phyloP scores from a whole-genome alignment of 2,888 invertebrate species.

The Tholera decimalis region DNA sequence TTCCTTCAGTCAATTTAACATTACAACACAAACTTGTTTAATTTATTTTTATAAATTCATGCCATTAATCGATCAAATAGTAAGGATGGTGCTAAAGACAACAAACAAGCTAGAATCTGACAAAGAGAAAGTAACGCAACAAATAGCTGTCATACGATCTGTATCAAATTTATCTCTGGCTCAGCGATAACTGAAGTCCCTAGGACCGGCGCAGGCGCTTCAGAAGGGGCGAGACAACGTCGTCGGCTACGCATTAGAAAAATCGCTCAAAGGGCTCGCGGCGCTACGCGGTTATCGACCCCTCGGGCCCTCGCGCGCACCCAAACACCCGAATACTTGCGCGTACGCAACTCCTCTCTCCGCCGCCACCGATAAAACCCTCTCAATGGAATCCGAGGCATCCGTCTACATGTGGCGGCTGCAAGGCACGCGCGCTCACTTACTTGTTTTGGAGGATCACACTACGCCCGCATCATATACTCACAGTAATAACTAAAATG shows the following conservation, averaged over 20 bases:
- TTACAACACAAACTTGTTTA: not conserved
- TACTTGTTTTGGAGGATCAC: constrained; percentile 65
- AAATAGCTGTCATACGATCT: constrained; percentile 14
- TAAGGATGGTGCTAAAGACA: not conserved
- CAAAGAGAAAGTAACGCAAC: constrained; percentile 17
- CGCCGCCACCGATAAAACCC: constrained; percentile 74
- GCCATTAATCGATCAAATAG: not conserved
- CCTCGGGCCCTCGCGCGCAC: constrained; percentile 70
- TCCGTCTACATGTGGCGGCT: constrained; percentile 74
- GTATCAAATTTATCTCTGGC: constrained; percentile 16
- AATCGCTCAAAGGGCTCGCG: constrained; percentile 77
- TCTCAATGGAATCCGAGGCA: constrained; percentile 80
- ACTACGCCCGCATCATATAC: constrained; percentile 59
- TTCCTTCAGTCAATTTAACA: not conserved
- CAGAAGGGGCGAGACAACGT: constrained; percentile 30
- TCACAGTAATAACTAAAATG: constrained; percentile 52
- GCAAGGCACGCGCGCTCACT: constrained; percentile 70
- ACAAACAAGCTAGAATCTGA: constrained; percentile 12
- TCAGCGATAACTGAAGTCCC: constrained; percentile 28
- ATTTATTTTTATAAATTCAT: not conserved
- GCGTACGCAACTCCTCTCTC: constrained; percentile 83
- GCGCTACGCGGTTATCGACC: constrained; percentile 80
- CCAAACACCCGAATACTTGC: constrained; percentile 86
- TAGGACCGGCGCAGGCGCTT: constrained; percentile 6
- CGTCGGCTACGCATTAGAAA: constrained; percentile 70